Conservation (phyloP, 1,140 invertebrate genomes). For the Pseudomyrmex gracilis region DNA sequence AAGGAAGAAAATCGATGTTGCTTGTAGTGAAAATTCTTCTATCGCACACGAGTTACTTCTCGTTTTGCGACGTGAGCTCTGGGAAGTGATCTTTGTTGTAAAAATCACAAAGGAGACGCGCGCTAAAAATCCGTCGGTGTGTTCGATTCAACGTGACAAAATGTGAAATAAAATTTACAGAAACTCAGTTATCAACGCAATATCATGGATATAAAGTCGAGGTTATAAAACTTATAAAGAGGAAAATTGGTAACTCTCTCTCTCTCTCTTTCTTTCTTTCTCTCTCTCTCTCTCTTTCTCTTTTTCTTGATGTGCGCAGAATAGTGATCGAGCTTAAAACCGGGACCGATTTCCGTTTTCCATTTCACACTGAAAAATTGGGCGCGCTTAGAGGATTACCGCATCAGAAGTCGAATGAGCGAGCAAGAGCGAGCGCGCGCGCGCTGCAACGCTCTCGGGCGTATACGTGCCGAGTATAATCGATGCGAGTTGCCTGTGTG, state of each 20-base stretch:
- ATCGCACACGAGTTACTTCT: not conserved
- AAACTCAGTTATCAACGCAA: not conserved
- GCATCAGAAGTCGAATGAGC: not conserved
- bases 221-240: not conserved
- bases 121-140: not conserved
- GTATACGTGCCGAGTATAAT: not conserved
- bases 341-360: too few species aligned
- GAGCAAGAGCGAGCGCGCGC: too few species aligned
- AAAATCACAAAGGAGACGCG: not conserved
- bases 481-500: constrained; percentile 18
- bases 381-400: constrained; percentile 1
- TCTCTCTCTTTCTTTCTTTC: too few species aligned
- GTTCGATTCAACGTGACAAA: not conserved
- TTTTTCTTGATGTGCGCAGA: not conserved
- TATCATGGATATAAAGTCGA: too few species aligned
- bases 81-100: not conserved
- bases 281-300: too few species aligned
- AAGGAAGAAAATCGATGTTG: not conserved
- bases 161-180: not conserved
- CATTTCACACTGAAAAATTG: not conserved
- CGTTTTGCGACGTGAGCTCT: not conserved
- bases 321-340: not conserved
- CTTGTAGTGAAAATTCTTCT: not conserved
- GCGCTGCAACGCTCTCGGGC: constrained; percentile 8
- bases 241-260: too few species aligned